Conservation (phyloP, 2,797 vertebrate genomes). For the Mus spretus region DNA sequence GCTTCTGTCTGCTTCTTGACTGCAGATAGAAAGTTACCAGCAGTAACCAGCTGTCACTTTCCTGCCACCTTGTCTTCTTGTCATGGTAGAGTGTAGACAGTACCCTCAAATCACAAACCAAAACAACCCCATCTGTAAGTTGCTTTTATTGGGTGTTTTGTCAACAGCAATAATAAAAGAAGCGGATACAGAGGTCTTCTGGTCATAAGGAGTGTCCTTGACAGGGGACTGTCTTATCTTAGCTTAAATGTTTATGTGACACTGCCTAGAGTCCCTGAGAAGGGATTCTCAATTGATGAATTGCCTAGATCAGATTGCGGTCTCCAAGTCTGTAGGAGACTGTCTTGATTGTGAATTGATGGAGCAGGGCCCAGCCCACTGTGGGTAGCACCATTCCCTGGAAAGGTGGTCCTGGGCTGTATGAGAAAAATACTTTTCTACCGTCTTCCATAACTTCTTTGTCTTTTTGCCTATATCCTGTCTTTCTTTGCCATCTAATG, state of each 20-base stretch:
- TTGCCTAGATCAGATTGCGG: neutral
- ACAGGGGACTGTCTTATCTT: neutral
- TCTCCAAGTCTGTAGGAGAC: neutral
- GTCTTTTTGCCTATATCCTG: neutral
- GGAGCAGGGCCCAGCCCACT: neutral
- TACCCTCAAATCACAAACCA: neutral
- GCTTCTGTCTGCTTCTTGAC: too few relatives aligned
- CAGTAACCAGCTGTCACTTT: too few relatives aligned
- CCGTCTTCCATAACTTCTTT: neutral
- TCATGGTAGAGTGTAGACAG: neutral
- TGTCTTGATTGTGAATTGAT: neutral
- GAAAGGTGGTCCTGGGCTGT: neutral
- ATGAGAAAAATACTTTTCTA: neutral
- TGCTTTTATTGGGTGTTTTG: neutral
- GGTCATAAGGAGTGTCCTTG: neutral
- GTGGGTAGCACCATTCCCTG: neutral
- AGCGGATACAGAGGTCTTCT: neutral
- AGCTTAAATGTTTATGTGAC: neutral
- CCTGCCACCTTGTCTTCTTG: neutral
- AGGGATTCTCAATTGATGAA: neutral
- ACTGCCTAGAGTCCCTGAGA: neutral
- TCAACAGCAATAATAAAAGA: neutral
- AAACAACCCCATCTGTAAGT: neutral
- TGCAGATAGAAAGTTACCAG: neutral
- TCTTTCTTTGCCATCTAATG: neutral